Conservation (phyloP, 2,797 vertebrate genomes). For the Fratercula arctica region DNA sequence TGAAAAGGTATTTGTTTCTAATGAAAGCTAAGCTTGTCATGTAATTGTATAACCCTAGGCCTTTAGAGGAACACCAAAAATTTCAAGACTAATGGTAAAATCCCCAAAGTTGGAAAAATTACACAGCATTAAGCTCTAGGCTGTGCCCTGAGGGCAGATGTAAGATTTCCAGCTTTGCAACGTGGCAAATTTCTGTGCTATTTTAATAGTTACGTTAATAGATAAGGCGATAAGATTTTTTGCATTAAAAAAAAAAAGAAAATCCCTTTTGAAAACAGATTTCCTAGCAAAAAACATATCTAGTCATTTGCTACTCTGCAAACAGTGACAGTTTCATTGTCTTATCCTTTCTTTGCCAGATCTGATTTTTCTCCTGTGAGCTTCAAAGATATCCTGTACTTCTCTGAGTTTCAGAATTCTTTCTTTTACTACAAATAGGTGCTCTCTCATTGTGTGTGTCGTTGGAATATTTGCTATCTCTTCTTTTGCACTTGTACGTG, state of each 20-base stretch:
- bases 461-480: neutral
- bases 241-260: neutral
- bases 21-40: neutral
- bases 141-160: neutral
- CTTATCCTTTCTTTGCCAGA: neutral
- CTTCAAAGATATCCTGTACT: neutral
- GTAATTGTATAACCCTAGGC: neutral
- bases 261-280: neutral
- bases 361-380: neutral
- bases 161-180: conserved; percentile 13
- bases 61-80: neutral
- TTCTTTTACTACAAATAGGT: neutral
- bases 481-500: neutral
- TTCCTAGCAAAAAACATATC: neutral
- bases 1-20: conserved; percentile 19
- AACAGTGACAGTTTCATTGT: neutral
- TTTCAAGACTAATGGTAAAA: neutral
- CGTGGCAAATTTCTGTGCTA: neutral
- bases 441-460: neutral
- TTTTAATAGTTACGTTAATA: neutral
- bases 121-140: neutral
- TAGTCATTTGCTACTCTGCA: neutral
- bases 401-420: neutral
- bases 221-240: neutral
- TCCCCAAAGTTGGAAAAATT: neutral